A percentile compares a stretch with the other conserved stretches of the same genome.
Conservation (phyloP, 2,797 vertebrate genomes). For the Fundulus diaphanus region DNA sequence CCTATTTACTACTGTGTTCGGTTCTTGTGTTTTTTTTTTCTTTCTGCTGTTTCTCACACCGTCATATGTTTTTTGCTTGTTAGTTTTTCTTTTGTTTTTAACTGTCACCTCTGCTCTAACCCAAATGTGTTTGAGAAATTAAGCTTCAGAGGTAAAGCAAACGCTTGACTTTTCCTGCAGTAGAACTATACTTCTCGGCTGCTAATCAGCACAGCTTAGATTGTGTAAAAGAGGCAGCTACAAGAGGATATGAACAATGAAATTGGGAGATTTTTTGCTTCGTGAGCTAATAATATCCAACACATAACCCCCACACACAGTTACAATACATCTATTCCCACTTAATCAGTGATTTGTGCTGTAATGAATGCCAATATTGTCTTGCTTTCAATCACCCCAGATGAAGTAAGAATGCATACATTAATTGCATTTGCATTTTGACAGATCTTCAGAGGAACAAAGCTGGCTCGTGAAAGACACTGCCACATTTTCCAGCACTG, state of each 20-base stretch:
- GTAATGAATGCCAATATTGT: background rate
- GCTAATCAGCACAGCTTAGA: background rate
- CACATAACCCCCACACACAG: background rate
- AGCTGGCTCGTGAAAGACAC: background rate
- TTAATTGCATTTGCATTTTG: slow-evolving; percentile 1
- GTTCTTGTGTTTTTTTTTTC: background rate
- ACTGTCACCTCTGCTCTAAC: background rate
- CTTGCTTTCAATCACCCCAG: slow-evolving; percentile 3
- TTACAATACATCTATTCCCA: background rate
- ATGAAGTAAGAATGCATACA: background rate
- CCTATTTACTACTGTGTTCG: background rate
- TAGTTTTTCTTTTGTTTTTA: background rate
- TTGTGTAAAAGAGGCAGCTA: background rate
- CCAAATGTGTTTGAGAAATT: background rate
- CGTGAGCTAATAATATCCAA: background rate
- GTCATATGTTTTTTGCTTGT: background rate
- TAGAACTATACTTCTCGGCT: background rate
- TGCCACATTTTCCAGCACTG: background rate
- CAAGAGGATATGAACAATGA: background rate
- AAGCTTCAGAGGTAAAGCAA: background rate
- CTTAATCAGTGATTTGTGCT: slow-evolving; percentile 2
- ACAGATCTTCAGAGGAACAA: background rate
- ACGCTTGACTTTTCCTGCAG: background rate
- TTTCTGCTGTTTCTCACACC: background rate
- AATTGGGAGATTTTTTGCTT: background rate